These are phyloP conservation scores for Agapornis roseicollis DNA, from an alignment of 2,113 vertebrate genomes.

Conservation along the genomic window DNA sequence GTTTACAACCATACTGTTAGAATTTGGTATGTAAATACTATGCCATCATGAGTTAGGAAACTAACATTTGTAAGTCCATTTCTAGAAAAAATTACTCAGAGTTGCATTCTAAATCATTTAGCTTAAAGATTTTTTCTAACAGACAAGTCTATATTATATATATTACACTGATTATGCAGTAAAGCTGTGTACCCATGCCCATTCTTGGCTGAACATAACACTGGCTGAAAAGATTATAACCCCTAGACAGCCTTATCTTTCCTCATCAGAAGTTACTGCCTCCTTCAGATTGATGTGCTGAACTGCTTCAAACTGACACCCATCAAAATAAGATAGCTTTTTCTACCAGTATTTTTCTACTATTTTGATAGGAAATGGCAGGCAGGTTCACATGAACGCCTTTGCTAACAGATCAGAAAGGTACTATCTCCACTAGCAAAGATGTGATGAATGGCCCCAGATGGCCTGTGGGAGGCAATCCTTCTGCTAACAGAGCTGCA, in stretches of 20 bases:
- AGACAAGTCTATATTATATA: background rate
- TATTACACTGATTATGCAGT: background rate
- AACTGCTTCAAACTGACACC: background rate
- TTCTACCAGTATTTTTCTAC: background rate
- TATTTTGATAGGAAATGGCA: background rate
- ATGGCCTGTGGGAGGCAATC: background rate
- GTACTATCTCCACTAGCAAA: background rate
- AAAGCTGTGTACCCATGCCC: background rate
- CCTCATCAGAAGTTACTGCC: background rate
- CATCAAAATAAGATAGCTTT: background rate
- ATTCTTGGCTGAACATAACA: background rate
- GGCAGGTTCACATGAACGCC: background rate
- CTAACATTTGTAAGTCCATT: background rate
- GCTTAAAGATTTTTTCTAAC: background rate
- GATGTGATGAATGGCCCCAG: background rate
- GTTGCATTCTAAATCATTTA: background rate
- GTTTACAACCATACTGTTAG: background rate
- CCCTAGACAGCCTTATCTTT: background rate
- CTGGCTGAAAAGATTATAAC: background rate
- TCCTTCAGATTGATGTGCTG: background rate
- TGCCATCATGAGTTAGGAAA: background rate
- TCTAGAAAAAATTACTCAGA: background rate
- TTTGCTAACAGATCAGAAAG: background rate
- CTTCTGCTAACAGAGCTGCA: background rate
- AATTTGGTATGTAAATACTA: background rate